Evolutionary conservation across 2,797 vertebrate species (phyloP), one percentile per base, ranked within the genome.

Genomic region (Halcyon badia): DNA sequence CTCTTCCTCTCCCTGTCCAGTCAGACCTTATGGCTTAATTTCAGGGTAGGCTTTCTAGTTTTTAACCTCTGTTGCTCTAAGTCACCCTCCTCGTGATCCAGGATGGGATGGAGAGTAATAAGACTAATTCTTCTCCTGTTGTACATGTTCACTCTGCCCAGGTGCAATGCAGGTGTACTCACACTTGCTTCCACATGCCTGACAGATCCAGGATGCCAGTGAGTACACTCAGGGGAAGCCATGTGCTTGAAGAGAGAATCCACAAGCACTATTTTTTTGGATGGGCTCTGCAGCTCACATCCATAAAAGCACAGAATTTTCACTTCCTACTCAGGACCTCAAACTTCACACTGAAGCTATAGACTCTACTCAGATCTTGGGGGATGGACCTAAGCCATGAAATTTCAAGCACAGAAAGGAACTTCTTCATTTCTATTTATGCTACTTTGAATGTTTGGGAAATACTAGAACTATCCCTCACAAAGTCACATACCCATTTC

Each of bases 11-110:
- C n/a, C 73, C 44, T 91, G 87, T 94, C 95, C 83, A 89, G 60
- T 31, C 48, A 87, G 73, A 84, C 18, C 60, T 92, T 90, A 94
- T 78, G 60, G 69, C 91, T 95, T 94, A 97, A 96, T 96, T 94
- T 58, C n/a, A 61, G 37, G 2, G 2, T n/a, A 84, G 31, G 10
- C 10, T 80, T 94, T 84, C 87, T 70, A 61, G n/a, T 66, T 95
- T 93, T 91, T 91, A 96, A 73, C 71, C 62, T 92, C 65, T 57
- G 16, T 78, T 91, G 44, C 61, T 91, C 33, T 91, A 46, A 77
- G 42, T 9, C 44, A 75, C 28, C 18, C 18, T 76, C 13, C 25
- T 4, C 0, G 2, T 25, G 26, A 81, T 41, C 13, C 56, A 83
- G 18, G 4, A 28, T 77, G 39, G 44, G 37, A 68, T 54, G 19